phyloP scores from a whole-genome alignment of 2,888 invertebrate species.

The Blomia tropicalis region DNA sequence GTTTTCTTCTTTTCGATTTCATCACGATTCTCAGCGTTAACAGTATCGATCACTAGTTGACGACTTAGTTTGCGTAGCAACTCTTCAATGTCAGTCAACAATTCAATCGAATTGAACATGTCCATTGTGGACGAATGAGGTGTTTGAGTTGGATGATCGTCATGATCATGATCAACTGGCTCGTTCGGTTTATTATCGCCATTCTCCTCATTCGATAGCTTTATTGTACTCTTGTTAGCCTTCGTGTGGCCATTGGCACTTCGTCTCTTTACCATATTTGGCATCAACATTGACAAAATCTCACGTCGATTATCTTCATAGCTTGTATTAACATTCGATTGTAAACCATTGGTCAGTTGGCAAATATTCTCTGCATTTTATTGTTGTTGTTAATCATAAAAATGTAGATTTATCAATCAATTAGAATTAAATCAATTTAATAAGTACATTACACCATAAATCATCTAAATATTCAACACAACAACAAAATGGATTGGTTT shows the following conservation, averaged over 20 bases:
- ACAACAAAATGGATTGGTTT: too few relatives aligned
- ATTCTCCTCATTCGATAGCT: too few relatives aligned
- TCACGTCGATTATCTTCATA: constrained; percentile 9
- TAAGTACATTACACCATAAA: background rate
- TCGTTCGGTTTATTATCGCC: too few relatives aligned
- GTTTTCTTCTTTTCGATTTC: background rate
- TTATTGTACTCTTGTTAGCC: too few relatives aligned
- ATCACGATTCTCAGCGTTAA: background rate
- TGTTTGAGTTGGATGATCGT: too few relatives aligned
- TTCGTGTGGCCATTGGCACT: background rate
- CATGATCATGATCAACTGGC: too few relatives aligned
- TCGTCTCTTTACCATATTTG: constrained; percentile 2
- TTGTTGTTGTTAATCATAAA: background rate
- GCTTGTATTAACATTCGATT: too few relatives aligned
- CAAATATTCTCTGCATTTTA: background rate
- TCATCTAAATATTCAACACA: background rate
- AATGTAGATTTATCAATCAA: background rate
- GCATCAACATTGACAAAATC: constrained; percentile 6
- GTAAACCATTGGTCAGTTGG: too few relatives aligned
- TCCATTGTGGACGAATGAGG: too few relatives aligned
- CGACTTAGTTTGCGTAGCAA: background rate
- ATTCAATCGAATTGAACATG: constrained; percentile 4
- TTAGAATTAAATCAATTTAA: background rate
- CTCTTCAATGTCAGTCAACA: background rate
- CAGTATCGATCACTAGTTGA: background rate